Evolutionary conservation across 2,797 vertebrate species (phyloP).

Genomic region (Catostomus latipinnis): DNA sequence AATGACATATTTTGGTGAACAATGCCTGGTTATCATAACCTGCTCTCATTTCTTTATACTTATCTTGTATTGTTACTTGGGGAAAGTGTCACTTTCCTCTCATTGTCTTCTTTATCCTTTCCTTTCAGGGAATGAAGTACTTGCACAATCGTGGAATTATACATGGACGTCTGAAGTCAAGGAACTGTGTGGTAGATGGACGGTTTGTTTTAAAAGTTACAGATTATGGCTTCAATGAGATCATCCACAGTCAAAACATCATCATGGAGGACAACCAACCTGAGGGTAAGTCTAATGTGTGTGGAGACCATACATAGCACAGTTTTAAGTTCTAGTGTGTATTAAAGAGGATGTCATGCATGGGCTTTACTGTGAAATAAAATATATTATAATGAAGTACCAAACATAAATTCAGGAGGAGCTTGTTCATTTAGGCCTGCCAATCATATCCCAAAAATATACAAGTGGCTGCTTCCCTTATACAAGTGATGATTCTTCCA

Average conservation of each 20-base stretch:
- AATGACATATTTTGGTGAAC: neutral
- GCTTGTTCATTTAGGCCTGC: too few relatives aligned
- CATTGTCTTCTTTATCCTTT: neutral
- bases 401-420: too few relatives aligned
- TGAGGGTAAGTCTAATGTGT: conserved; percentile 72
- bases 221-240: conserved; percentile 87
- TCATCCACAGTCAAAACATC: conserved; percentile 79
- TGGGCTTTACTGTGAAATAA: too few relatives aligned
- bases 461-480: too few relatives aligned
- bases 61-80: neutral
- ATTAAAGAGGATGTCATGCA: too few relatives aligned
- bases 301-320: too few relatives aligned
- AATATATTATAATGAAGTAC: too few relatives aligned
- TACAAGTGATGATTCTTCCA: too few relatives aligned
- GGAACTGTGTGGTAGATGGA: conserved; percentile 94
- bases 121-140: conserved; percentile 87
- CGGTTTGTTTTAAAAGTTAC: conserved; percentile 94
- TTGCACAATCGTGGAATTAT: conserved; percentile 85
- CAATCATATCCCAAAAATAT: too few relatives aligned
- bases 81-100: neutral
- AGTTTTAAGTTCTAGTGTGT: too few relatives aligned
- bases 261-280: conserved; percentile 63
- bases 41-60: neutral
- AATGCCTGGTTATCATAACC: too few relatives aligned
- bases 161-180: conserved; percentile 91